Base-by-base conservation (phyloP, 2,113 vertebrate species). In the Aptenodytes patagonicus region DNA sequence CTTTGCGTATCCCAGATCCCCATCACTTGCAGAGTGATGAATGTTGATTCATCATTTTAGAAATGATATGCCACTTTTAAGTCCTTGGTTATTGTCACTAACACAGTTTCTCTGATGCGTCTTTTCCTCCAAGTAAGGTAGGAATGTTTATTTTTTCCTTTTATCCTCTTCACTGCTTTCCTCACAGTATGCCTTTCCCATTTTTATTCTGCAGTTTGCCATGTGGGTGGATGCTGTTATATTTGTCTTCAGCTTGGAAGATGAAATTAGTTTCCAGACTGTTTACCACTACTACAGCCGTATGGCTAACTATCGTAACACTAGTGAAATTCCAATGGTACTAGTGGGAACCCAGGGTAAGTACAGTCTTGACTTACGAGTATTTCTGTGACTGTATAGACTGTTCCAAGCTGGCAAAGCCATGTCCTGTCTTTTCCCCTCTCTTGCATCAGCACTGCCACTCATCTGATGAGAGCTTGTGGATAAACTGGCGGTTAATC, bases 241-340 rank as follows among this genome's bases (percentile, higher is more conserved):
- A 90, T 99, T 99, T 70, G 99, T 99, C 97, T 99, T 99, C 98
- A 99, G 99, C 94, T 92, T 99, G 98, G 99, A 99, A 98, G 99
- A 99, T 8, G 99, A 99, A 91, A 99, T 99, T 96, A 99, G 99
- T 92, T 99, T 99, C 98, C 99, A 99, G 98, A 99, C 99, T 0
- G 99, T 99, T 10, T 99, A 99, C 96, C 99, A 99, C 97, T 99
- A 99, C 98, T 99, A 99, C 98, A 99, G 98, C 97, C 99, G 99
- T 17, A 99, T 99, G 98, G 99, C 99, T 71, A 99, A 93, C 98
- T 99, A 98, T 94, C 99, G 99, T 78, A 99, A 98, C 98, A 98
- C 99, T 2, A 96, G 98, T 5, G 99, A 99, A 31, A 98, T 99
- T 65, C 99, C 99, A 2, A 98, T 99, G 95, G 99, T 99, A 4